Evolutionary conservation across 1,140 invertebrate genomes (phyloP).

Genomic region (Ips typographus): DNA sequence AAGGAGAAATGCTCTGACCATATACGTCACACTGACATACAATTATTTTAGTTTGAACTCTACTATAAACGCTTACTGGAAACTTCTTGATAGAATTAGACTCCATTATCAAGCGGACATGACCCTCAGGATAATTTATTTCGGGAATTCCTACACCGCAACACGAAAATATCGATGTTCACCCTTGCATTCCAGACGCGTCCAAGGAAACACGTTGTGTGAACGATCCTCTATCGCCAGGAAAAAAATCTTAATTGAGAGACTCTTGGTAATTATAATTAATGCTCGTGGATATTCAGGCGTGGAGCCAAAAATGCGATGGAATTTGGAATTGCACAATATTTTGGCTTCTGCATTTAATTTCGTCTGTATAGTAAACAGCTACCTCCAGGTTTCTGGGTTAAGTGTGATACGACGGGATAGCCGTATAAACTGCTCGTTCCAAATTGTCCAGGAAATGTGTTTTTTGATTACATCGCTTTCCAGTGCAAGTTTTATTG

Average conservation of each 20-base stretch:
- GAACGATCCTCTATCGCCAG: not conserved
- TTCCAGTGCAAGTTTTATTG: too few relatives aligned
- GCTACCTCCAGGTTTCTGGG: conserved; percentile 18
- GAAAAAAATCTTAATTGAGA: conserved; percentile 27
- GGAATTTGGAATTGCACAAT: conserved; percentile 17
- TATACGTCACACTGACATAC: too few relatives aligned
- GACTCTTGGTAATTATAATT: conserved; percentile 16
- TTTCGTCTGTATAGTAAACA: conserved; percentile 11
- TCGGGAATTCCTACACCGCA: not conserved
- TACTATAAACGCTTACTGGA: too few relatives aligned
- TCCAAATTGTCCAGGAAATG: too few relatives aligned
- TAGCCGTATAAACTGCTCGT: too few relatives aligned
- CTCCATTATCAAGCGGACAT: too few relatives aligned
- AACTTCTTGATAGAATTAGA: too few relatives aligned
- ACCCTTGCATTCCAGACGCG: conserved; percentile 8
- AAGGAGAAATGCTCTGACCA: too few relatives aligned
- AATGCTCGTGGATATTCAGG: not conserved
- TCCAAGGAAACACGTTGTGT: not conserved
- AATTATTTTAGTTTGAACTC: too few relatives aligned
- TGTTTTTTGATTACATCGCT: too few relatives aligned
- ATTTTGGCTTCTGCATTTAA: conserved; percentile 12
- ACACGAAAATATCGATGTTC: conserved; percentile 9
- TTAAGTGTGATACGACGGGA: conserved; percentile 1
- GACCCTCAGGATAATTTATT: not conserved
- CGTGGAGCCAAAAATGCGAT: conserved; percentile 14